Percentiles rank a stretch among this genome's conserved stretches.
Conservation (phyloP, 2,888 invertebrate genomes). For the Trilocha varians region DNA sequence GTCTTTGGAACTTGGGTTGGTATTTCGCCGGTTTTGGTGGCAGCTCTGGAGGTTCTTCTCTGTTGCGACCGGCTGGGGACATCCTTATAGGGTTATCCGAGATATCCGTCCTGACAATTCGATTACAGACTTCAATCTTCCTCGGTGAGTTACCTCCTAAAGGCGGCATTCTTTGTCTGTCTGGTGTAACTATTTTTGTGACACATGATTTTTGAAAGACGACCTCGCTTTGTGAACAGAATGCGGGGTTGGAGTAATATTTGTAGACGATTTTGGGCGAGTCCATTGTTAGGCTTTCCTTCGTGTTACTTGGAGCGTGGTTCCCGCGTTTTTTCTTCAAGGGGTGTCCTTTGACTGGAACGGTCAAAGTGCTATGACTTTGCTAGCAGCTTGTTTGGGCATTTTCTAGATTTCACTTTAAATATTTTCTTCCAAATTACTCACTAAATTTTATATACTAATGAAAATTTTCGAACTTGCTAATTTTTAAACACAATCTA, state of each 20-base stretch:
- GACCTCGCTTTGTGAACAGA: conserved; percentile 83
- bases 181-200: conserved; percentile 40
- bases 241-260: conserved; percentile 86
- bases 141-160: conserved; percentile 63
- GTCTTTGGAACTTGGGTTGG: conserved; percentile 50
- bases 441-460: too few relatives aligned
- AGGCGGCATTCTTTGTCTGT: conserved; percentile 49
- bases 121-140: conserved; percentile 44
- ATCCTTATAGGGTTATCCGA: conserved; percentile 64
- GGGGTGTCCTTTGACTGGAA: conserved; percentile 43
- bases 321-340: conserved; percentile 21
- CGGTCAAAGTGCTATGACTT: conserved; percentile 23
- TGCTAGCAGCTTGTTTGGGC: too few relatives aligned
- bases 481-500: too few relatives aligned
- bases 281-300: conserved; percentile 52
- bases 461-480: too few relatives aligned
- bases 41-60: conserved; percentile 56
- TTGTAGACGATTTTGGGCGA: conserved; percentile 71
- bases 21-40: conserved; percentile 61
- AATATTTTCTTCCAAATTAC: too few relatives aligned
- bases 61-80: conserved; percentile 36
- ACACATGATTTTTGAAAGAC: conserved; percentile 56
- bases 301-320: conserved; percentile 25
- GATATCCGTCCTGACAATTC: conserved; percentile 60
- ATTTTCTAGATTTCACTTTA: too few relatives aligned